Conservation (phyloP, 2,797 vertebrate genomes). For the Mus minutoides region DNA sequence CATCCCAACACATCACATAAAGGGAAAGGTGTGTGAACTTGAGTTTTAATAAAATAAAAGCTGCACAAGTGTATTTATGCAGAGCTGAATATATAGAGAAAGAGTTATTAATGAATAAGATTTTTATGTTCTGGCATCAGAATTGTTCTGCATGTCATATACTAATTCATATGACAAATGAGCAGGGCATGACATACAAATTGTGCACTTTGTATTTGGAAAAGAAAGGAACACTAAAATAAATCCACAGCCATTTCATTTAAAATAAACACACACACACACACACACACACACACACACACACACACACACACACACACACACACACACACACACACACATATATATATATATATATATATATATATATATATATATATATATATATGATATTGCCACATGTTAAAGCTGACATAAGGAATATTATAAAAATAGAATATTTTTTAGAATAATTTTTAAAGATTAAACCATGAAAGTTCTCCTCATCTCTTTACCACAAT, state of each 20-base stretch:
- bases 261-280: conserved; percentile 13
- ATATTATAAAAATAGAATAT: background rate
- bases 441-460: background rate
- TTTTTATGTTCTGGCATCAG: background rate
- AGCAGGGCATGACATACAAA: background rate
- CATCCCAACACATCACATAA: background rate
- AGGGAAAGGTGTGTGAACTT: background rate
- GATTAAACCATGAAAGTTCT: background rate
- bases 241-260: background rate
- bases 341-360: too few species aligned
- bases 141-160: background rate
- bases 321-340: too few species aligned
- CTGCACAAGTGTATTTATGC: background rate
- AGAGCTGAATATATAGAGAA: background rate
- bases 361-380: background rate
- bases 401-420: background rate
- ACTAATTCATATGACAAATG: background rate
- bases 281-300: too few species aligned
- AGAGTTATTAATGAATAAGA: background rate
- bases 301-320: too few species aligned
- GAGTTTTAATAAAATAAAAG: background rate
- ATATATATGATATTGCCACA: background rate
- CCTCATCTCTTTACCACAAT: background rate
- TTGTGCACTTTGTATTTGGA: background rate
- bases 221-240: background rate